Evolutionary conservation across 2,888 invertebrate species (phyloP), one percentile per base, ranked within the genome.

Genomic region (Cloeon dipterum): DNA sequence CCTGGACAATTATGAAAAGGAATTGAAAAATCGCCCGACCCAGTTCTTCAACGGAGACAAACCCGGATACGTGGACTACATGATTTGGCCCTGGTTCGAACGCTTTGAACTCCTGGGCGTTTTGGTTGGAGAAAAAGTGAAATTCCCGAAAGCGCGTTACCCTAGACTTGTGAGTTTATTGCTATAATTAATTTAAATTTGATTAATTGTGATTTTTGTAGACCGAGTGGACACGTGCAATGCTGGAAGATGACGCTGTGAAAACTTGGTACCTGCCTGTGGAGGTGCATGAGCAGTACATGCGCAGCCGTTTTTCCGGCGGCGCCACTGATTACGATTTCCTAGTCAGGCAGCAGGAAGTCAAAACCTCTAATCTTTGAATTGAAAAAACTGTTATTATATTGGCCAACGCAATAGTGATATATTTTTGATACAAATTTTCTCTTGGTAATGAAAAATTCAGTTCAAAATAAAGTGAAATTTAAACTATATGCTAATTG

Each of bases 11-110:
- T n/a, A n/a, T n/a, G n/a, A n/a, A n/a, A n/a, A n/a, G n/a, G 7
- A n/a, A n/a, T n/a, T n/a, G n/a, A n/a, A n/a, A n/a, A n/a, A n/a
- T n/a, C n/a, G n/a, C n/a, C n/a, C n/a, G n/a, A n/a, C n/a, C n/a
- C n/a, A n/a, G n/a, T n/a, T n/a, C n/a, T n/a, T n/a, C n/a, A n/a
- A n/a, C n/a, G n/a, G n/a, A n/a, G n/a, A n/a, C n/a, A n/a, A n/a
- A 38, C 77, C 82, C 2, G 81, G 81, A 33, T 68, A 77, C 64
- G 57, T 82, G 36, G 83, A 85, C 52, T 75, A 73, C 45, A 78
- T 82, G 64, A 70, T 83, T 44, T 83, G 81, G 81, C 83, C 83
- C 2, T 83, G 81, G 74, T 67, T 77, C 47, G 83, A 83, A 52
- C 61, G 74, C 46, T 49, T 72, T 1, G 60, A 65, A 42, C 49